Evolutionary conservation across 2,797 vertebrate genomes (phyloP).

Genomic region (Sebastes baramenuke): DNA sequence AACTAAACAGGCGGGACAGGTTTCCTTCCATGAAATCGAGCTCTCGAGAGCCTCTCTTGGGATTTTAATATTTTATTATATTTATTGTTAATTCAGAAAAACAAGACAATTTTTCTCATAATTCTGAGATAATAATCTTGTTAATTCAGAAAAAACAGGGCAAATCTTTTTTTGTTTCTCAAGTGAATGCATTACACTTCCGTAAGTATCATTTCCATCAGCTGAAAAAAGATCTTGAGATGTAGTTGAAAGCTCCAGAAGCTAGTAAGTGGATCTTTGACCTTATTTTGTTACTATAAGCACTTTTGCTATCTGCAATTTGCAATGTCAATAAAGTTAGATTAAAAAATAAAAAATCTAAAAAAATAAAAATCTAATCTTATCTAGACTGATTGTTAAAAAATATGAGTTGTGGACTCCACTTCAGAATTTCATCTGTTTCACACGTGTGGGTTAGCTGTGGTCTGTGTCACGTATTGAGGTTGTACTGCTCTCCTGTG

Average conservation of each 20-base stretch:
- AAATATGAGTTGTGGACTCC: background rate
- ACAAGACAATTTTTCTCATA: background rate
- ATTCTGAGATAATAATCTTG: background rate
- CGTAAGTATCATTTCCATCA: rapidly evolving
- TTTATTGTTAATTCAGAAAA: background rate
- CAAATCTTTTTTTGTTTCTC: too few relatives aligned
- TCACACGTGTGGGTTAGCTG: background rate
- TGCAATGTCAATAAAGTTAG: too few relatives aligned
- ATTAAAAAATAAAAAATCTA: too few relatives aligned
- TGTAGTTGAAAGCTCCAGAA: background rate
- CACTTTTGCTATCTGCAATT: too few relatives aligned
- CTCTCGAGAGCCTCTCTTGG: background rate
- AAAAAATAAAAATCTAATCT: too few relatives aligned
- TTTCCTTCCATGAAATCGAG: background rate
- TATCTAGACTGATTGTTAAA: too few relatives aligned
- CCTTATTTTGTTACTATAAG: too few relatives aligned
- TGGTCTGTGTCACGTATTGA: background rate
- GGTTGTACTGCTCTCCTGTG: slow-evolving; percentile 19
- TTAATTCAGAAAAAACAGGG: too few relatives aligned
- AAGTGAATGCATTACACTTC: too few relatives aligned
- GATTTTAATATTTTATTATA: background rate
- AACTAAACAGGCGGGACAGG: background rate
- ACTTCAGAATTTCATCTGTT: background rate
- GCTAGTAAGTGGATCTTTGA: background rate
- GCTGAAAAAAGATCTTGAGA: background rate